phyloP scores from a whole-genome alignment of 2,113 vertebrate species.

The Oreochromis spilurus region DNA sequence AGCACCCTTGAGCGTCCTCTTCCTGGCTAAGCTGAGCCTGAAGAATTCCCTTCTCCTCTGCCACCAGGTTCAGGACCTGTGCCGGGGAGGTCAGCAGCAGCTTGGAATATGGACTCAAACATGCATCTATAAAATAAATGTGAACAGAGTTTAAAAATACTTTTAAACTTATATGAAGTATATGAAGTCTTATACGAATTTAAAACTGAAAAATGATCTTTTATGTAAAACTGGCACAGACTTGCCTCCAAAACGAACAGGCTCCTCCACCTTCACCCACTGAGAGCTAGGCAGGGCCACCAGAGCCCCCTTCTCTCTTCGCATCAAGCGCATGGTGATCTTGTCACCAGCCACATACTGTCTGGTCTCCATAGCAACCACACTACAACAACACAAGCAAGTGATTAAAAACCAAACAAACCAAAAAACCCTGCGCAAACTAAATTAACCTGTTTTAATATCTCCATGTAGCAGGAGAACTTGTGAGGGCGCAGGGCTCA shows the following conservation, averaged over 20 bases:
- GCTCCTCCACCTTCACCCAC: slow-evolving; percentile 91
- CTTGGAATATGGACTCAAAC: slow-evolving; percentile 86
- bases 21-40: slow-evolving; percentile 81
- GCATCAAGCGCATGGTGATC: slow-evolving; percentile 96
- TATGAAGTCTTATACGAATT: not conserved
- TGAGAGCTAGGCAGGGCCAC: slow-evolving; percentile 91
- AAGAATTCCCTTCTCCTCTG: slow-evolving; percentile 82
- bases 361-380: slow-evolving; percentile 91
- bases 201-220: rapidly evolving
- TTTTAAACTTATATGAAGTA: not conserved
- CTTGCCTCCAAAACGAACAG: slow-evolving; percentile 86
- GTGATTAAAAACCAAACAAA: not conserved
- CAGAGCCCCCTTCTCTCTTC: slow-evolving; percentile 88
- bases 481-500: not conserved
- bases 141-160: not conserved
- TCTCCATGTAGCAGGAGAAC: not conserved
- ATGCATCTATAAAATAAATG: slow-evolving; percentile 49
- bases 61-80: slow-evolving; percentile 83
- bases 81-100: slow-evolving; percentile 86
- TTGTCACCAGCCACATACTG: slow-evolving; percentile 86
- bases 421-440: rapidly evolving
- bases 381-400: slow-evolving; percentile 64
- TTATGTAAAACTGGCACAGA: not conserved
- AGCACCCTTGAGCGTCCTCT: slow-evolving; percentile 84
- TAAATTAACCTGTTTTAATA: not conserved